Evolutionary conservation across 2,113 vertebrate genomes (phyloP).

Genomic region (Semicossyphus pulcher): DNA sequence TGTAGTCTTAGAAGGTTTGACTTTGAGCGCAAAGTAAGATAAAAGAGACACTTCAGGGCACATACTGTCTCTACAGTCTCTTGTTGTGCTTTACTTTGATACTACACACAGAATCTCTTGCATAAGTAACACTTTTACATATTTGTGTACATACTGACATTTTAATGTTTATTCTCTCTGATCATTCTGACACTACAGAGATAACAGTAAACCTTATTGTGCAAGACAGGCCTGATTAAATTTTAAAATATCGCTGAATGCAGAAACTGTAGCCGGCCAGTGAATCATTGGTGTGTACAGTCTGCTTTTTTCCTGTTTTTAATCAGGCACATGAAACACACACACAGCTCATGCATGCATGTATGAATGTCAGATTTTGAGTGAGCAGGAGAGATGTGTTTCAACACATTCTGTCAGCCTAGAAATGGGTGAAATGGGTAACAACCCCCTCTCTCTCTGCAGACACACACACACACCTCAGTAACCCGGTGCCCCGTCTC

Average conservation of each 20-base stretch:
- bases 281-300: slow-evolving; percentile 3
- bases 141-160: not conserved
- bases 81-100: too few species aligned
- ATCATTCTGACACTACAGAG: not conserved
- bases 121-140: not conserved
- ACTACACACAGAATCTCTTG: not conserved
- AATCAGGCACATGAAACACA: slow-evolving; percentile 15
- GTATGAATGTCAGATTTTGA: slow-evolving; percentile 27
- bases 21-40: not conserved
- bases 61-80: not conserved
- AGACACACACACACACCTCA: slow-evolving; percentile 32
- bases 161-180: not conserved
- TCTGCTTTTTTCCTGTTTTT: slow-evolving; percentile 23
- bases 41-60: not conserved
- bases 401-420: slow-evolving; percentile 35
- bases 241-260: slow-evolving; percentile 13
- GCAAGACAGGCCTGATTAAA: not conserved
- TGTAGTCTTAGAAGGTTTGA: not conserved
- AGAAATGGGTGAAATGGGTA: slow-evolving; percentile 17
- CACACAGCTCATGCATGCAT: slow-evolving; percentile 27
- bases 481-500: slow-evolving; percentile 42
- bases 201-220: not conserved
- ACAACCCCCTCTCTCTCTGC: not conserved
- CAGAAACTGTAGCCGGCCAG: not conserved
- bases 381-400: slow-evolving; percentile 18